Evolutionary conservation across 30 jellyfish, hydroid and myxozoan genomes (phyloP), one percentile per base, ranked within the genome.

Genomic region (Hydra vulgaris): DNA sequence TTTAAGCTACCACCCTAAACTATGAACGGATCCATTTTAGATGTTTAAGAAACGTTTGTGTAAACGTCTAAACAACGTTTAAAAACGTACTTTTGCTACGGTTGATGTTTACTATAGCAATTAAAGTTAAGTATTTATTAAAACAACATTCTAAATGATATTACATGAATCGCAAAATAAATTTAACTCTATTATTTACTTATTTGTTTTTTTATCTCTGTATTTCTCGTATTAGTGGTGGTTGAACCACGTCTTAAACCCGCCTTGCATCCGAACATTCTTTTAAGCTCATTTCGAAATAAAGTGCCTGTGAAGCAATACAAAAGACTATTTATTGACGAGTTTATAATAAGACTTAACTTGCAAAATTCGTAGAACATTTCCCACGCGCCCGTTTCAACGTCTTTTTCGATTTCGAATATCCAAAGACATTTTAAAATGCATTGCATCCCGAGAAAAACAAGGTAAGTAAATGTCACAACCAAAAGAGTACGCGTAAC

Each of bases 371-470:
- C n/a, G n/a, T n/a, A n/a, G n/a, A n/a, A n/a, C n/a, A n/a, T n/a
- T 15, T 94, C 96, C 23, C 71, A 21, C 53, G 95, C 96, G 68
- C 78, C 83, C 18, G 96, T 70, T 82, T 81, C 27, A 83, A 78
- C 91, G 21, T 83, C 88, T 0, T 8, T 66, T 21, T 70, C 54
- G 22, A 22, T 27, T 66, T 82, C 71, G 21, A 82, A 81, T 92
- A 88, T 88, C 79, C 83, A 88, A 86, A 88, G 83, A 25, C 96
- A 88, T 56, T 88, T 91, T 71, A 83, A 82, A 18, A 88, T 27
- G 69, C 96, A 88, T 74, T 88, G 96, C 96, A 92, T 81, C 21
- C 92, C 96, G 83, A 88, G 83, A n/a, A 88, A 61, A 16, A 88
- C 78, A 70, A 88, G 88, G 26, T 81, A 88, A n/a, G 96, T 72